These are phyloP conservation scores for Kryptolebias ocellatus DNA, from an alignment of 2,797 vertebrate species.

Conservation along the genomic window DNA sequence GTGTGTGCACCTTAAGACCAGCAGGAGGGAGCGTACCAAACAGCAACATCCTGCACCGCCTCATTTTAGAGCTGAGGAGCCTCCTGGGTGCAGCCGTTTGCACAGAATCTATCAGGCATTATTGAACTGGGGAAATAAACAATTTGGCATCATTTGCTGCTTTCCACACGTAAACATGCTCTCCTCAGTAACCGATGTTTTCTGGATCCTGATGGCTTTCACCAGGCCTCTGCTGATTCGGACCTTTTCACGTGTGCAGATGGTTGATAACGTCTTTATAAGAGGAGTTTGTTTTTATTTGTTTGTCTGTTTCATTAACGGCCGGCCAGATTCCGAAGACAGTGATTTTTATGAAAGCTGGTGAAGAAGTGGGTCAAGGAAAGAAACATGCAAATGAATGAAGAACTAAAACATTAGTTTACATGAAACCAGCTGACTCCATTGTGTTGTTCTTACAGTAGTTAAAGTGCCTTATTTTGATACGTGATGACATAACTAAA, in stretches of 20 bases:
- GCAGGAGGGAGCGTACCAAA: not conserved
- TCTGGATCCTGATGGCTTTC: not conserved
- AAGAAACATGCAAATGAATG: not conserved
- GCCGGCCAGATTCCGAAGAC: not conserved
- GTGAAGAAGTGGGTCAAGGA: not conserved
- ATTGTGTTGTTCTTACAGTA: too few relatives aligned
- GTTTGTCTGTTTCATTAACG: not conserved
- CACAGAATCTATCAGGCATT: not conserved
- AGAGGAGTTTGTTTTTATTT: not conserved
- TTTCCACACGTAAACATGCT: not conserved
- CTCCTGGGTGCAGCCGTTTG: not conserved
- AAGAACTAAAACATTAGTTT: not conserved
- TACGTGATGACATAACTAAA: too few relatives aligned
- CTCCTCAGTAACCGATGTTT: conserved; percentile 1
- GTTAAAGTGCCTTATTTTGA: too few relatives aligned
- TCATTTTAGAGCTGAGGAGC: not conserved
- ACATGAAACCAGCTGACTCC: too few relatives aligned
- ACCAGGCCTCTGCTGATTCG: not conserved
- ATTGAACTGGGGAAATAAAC: not conserved
- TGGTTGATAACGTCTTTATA: not conserved
- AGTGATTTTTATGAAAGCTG: not conserved
- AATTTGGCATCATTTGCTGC: conserved; percentile 3
- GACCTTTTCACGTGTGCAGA: not conserved
- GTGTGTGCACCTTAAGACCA: too few relatives aligned
- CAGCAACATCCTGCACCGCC: not conserved